Conservation (phyloP, 2,797 vertebrate genomes). For the Phataginus tricuspis region DNA sequence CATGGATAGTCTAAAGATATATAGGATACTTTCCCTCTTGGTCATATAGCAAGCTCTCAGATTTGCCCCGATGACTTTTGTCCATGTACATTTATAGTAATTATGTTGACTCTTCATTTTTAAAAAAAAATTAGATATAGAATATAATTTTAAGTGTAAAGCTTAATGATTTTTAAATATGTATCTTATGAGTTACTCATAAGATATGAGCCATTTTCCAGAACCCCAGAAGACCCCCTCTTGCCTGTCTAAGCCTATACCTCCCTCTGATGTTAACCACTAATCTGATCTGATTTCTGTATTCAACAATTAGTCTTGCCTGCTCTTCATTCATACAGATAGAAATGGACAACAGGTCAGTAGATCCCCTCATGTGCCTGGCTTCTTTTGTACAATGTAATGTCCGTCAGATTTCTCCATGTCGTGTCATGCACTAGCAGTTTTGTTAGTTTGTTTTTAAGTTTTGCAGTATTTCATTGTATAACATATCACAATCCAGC, state of each 20-base stretch:
- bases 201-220: not conserved
- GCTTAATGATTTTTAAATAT: slow-evolving; percentile 3
- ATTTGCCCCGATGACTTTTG: slow-evolving; percentile 15
- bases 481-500: not conserved
- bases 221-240: not conserved
- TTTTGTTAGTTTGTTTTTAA: not conserved
- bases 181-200: not conserved
- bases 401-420: not conserved
- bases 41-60: not conserved
- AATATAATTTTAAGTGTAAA: not conserved
- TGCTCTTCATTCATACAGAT: not conserved
- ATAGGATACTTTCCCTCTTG: not conserved
- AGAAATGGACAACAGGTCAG: not conserved
- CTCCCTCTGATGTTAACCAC: not conserved
- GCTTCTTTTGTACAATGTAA: slow-evolving; percentile 4
- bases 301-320: not conserved
- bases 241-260: not conserved
- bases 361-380: not conserved
- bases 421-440: not conserved
- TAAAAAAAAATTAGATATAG: not conserved
- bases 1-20: not conserved
- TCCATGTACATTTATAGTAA: not conserved
- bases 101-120: not conserved
- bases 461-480: not conserved
- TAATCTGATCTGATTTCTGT: not conserved